Evolutionary conservation across 2,113 vertebrate species (phyloP).

Genomic region (Chroicocephalus ridibundus): DNA sequence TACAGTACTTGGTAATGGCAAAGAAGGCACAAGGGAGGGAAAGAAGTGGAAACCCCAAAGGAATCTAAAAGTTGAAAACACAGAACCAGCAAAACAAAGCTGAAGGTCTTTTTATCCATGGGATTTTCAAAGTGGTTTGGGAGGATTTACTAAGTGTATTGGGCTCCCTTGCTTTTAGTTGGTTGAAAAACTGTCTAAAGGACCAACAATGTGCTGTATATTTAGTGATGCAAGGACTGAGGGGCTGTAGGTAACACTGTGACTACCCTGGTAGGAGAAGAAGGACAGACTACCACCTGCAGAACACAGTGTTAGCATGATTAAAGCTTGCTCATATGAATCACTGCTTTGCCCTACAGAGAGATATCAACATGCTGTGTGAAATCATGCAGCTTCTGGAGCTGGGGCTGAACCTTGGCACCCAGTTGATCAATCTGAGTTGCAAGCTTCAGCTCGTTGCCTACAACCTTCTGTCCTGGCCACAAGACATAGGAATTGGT

Average conservation of each 20-base stretch:
- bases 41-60: neutral
- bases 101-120: slow-evolving; percentile 21
- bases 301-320: neutral
- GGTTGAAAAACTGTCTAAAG: neutral
- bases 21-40: neutral
- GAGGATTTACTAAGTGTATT: neutral
- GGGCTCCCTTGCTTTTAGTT: neutral
- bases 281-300: neutral
- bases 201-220: neutral
- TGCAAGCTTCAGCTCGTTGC: neutral
- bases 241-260: neutral
- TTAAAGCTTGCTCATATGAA: neutral
- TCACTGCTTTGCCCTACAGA: neutral
- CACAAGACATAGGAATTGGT: neutral
- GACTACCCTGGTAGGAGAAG: neutral
- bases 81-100: neutral
- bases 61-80: neutral
- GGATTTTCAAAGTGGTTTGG: neutral
- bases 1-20: neutral
- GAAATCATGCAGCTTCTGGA: neutral
- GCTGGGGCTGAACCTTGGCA: fast-evolving
- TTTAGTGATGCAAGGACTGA: neutral
- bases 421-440: neutral
- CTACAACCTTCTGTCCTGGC: neutral
- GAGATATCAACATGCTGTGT: neutral